phyloP scores from a whole-genome alignment of 2,888 invertebrate genomes.

The Habroteleia sp. region DNA sequence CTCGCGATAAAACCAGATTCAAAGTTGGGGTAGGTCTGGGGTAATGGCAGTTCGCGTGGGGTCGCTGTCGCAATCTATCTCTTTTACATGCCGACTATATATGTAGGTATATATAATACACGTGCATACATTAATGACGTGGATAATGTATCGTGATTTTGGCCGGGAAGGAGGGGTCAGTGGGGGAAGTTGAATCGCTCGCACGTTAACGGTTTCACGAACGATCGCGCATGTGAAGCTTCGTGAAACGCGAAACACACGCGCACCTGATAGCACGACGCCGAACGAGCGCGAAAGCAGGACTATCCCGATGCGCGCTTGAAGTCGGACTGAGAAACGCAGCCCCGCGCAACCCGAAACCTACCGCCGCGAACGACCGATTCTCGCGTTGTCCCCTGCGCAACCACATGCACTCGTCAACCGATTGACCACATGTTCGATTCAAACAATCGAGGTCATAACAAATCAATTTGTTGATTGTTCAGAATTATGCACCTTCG shows the following conservation, averaged over 20 bases:
- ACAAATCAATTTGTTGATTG: too few species aligned
- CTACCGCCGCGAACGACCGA: constrained; percentile 68
- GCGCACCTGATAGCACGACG: constrained; percentile 60
- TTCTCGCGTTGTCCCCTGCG: constrained; percentile 73
- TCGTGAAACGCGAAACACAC: constrained; percentile 62
- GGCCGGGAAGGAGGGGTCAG: neutral
- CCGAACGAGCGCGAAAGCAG: constrained; percentile 63
- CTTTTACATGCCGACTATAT: constrained; percentile 35
- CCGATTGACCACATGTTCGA: constrained; percentile 74
- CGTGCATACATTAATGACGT: constrained; percentile 46
- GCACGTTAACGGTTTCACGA: constrained; percentile 45
- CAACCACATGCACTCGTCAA: constrained; percentile 68
- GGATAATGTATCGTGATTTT: constrained; percentile 35
- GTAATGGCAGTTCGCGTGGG: constrained; percentile 37
- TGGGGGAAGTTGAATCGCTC: constrained; percentile 21
- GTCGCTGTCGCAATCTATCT: constrained; percentile 64
- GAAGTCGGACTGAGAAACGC: constrained; percentile 77
- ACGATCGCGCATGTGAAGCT: constrained; percentile 39
- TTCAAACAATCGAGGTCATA: constrained; percentile 19
- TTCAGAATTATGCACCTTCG: too few species aligned
- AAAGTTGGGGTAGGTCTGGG: constrained; percentile 69
- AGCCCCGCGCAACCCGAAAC: constrained; percentile 71
- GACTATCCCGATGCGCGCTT: constrained; percentile 78
- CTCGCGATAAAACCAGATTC: constrained; percentile 62
- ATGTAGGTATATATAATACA: constrained; percentile 57